Evolutionary conservation across 2,113 vertebrate genomes (phyloP), one percentile per base, ranked within the genome.

Genomic region (Amia ocellicauda): DNA sequence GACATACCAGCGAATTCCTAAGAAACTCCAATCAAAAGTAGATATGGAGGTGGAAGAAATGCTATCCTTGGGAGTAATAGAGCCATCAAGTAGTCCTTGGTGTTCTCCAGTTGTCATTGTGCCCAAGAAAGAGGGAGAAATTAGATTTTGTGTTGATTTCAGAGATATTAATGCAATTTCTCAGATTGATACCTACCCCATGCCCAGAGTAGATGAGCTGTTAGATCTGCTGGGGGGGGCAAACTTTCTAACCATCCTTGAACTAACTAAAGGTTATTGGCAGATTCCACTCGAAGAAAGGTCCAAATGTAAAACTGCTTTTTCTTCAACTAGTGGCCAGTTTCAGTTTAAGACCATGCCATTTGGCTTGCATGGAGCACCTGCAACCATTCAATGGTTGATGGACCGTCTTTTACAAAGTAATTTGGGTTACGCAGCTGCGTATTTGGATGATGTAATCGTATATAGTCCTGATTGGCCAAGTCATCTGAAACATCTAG

Each of bases 111-210:
- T 43, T 13, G 52, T 54, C 1, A 27, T 68, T 11, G 28, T 60
- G 0, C 47, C 29, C 0, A 68, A 68, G 16, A 51, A 58, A 0
- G 51, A 62, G 26, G 59, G 41, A 1, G 26, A 14, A 5, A 28
- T 3, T 1, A 10, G 60, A 8, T 69, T 69, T 27, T 63, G 60
- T 13, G 53, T 53, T 45, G 58, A 67, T n/a, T 67, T 47, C 20
- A 17, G 31, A 5, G 47, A 61, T 8, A 5, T 61, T 2, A 62
- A 61, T 26, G n/a, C 26, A 13, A 19, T 67, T 1, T 61, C 45
- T n/a, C 7, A 28, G 53, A 31, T 57, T 16, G 63, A 65, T 47
- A 19, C 63, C 2, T 65, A 58, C 7, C 41, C 63, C 7, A 29
- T 65, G 13, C 54, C 63, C 2, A 13, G 52, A 2, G 27, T 65